Conservation (phyloP, 2,888 invertebrate species). For the Cylloceria caligata region DNA sequence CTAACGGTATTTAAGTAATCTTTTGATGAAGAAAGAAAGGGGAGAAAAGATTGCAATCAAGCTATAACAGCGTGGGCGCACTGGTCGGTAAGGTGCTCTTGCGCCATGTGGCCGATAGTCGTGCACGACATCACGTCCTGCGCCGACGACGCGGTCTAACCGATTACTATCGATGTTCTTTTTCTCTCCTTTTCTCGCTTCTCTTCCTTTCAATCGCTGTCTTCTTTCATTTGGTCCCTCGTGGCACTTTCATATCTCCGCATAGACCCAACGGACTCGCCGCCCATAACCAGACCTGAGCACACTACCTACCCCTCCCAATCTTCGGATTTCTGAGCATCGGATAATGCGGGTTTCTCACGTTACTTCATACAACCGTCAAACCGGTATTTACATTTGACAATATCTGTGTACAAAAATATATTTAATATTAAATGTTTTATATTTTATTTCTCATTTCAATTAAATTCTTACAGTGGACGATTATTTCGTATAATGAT, state of each 20-base stretch:
- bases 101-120: constrained; percentile 59
- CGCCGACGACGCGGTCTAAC: constrained; percentile 30
- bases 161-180: constrained; percentile 55
- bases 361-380: constrained; percentile 35
- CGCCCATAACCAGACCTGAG: constrained; percentile 51
- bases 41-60: constrained; percentile 32
- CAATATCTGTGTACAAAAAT: background rate
- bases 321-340: constrained; percentile 57
- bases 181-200: constrained; percentile 33
- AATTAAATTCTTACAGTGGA: constrained; percentile 12
- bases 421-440: background rate
- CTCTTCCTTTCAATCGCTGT: constrained; percentile 44
- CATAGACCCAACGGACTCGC: constrained; percentile 44
- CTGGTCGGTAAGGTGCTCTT: constrained; percentile 54
- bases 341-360: constrained; percentile 62
- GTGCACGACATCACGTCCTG: constrained; percentile 54
- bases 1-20: background rate
- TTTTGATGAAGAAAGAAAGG: background rate
- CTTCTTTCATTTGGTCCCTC: constrained; percentile 52
- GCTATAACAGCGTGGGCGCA: constrained; percentile 58
- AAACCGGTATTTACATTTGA: constrained; percentile 30
- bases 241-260: constrained; percentile 64
- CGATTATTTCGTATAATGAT: constrained; percentile 6
- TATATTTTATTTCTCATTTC: background rate
- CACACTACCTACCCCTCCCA: constrained; percentile 35